Percentiles rank a stretch among this genome's conserved stretches.
phyloP scores from a whole-genome alignment of 2,888 invertebrate species.

The Agonopterix heracliana region DNA sequence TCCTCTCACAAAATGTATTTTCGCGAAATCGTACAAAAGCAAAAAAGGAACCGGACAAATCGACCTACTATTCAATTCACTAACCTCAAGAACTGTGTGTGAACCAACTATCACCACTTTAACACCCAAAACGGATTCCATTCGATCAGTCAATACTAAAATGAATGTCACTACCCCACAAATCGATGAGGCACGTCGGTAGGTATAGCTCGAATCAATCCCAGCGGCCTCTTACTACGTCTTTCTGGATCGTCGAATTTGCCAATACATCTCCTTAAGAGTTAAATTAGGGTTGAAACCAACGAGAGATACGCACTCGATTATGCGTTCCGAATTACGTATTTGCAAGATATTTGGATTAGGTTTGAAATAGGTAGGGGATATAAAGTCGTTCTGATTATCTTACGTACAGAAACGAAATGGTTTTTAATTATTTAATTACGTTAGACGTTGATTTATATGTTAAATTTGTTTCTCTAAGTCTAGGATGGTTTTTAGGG shows the following conservation, averaged over 20 bases:
- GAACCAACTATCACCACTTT: too few relatives aligned
- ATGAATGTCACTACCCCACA: constrained; percentile 34
- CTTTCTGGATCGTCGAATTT: constrained; percentile 51
- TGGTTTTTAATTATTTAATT: too few relatives aligned
- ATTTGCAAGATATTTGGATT: constrained; percentile 23
- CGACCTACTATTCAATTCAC: too few relatives aligned
- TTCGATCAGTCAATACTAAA: constrained; percentile 17
- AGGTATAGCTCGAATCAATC: constrained; percentile 52
- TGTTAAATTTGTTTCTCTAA: too few relatives aligned
- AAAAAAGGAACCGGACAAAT: too few relatives aligned
- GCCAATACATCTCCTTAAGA: constrained; percentile 59
- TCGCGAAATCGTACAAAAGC: too few relatives aligned
- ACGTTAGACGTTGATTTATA: too few relatives aligned
- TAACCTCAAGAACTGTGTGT: too few relatives aligned
- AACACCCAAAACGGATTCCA: too few relatives aligned
- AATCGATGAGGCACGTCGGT: constrained; percentile 49
- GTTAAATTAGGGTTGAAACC: constrained; percentile 70
- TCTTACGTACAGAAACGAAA: background rate
- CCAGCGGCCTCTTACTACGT: constrained; percentile 46
- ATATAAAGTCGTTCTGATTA: constrained; percentile 9
- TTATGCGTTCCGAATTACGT: constrained; percentile 41
- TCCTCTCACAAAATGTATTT: too few relatives aligned
- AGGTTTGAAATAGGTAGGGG: constrained; percentile 12
- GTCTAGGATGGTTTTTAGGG: too few relatives aligned
- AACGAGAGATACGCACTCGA: constrained; percentile 42